Evolutionary conservation across 2,113 vertebrate genomes (phyloP).

Genomic region (Hippocampus mohnikei): DNA sequence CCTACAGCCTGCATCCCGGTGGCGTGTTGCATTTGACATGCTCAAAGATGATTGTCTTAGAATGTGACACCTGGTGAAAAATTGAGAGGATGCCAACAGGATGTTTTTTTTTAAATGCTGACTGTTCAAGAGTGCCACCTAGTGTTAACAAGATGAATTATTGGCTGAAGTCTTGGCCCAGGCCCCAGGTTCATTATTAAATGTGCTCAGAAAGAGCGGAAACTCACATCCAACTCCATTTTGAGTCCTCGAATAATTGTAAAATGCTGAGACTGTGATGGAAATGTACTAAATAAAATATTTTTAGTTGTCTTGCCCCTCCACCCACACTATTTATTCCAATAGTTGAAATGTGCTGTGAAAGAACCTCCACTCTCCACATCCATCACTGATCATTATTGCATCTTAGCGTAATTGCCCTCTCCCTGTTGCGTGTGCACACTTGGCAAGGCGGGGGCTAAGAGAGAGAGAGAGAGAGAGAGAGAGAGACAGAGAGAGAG

Average conservation of each 20-base stretch:
- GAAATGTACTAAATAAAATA: constrained; percentile 61
- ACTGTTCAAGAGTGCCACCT: constrained; percentile 64
- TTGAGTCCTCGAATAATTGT: constrained; percentile 40
- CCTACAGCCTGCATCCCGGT: not conserved
- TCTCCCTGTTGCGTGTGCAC: constrained; percentile 51
- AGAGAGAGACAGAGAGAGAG: constrained; percentile 29
- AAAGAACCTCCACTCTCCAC: constrained; percentile 51
- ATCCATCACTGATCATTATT: constrained; percentile 73
- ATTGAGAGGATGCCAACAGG: constrained; percentile 1
- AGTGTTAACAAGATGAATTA: constrained; percentile 22
- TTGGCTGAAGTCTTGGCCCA: not conserved
- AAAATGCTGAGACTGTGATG: constrained; percentile 57
- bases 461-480: constrained; percentile 11
- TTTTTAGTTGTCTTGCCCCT: constrained; percentile 42
- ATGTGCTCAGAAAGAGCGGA: constrained; percentile 25
- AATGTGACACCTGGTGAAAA: constrained; percentile 14
- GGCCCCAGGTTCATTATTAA: constrained; percentile 9
- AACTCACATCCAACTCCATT: constrained; percentile 22
- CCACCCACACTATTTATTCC: constrained; percentile 56
- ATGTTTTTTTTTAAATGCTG: not conserved
- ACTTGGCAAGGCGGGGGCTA: constrained; percentile 30
- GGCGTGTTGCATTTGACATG: not conserved
- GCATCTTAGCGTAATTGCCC: constrained; percentile 71
- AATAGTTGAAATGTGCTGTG: constrained; percentile 66
- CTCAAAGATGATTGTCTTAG: constrained; percentile 1